A percentile compares a stretch with the other conserved stretches of the same genome.
Conservation (phyloP, 64 coral and sea anemone species). For the Catalaphyllia jardinei region DNA sequence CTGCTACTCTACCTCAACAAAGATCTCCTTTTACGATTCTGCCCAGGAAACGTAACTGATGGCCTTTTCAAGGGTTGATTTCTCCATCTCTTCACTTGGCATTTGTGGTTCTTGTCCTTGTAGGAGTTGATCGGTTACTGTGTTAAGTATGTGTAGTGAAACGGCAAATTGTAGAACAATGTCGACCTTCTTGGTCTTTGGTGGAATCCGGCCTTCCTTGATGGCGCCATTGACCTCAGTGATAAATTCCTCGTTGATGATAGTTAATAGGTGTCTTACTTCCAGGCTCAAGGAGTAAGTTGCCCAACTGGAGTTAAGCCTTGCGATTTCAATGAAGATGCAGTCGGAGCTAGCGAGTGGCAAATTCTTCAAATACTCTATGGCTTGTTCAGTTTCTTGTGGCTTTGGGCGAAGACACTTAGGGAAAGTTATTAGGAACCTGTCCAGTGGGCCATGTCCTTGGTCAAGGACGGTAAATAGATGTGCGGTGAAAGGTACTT, state of each 20-base stretch:
- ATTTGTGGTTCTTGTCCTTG: neutral
- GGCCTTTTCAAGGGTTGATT: neutral
- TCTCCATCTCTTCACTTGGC: conserved; percentile 6
- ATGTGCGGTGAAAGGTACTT: conserved; percentile 55
- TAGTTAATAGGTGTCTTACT: neutral
- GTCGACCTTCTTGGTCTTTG: conserved; percentile 63
- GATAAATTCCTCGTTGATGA: conserved; percentile 44
- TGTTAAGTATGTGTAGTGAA: conserved; percentile 43
- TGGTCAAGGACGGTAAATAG: conserved; percentile 44
- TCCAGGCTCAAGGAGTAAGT: conserved; percentile 8
- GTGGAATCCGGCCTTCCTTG: conserved; percentile 24
- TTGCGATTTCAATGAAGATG: conserved; percentile 32
- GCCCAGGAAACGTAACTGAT: conserved; percentile 25
- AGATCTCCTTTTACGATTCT: conserved; percentile 46
- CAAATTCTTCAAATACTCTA: neutral
- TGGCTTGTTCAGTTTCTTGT: conserved; percentile 31
- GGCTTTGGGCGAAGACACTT: conserved; percentile 42
- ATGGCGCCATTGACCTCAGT: conserved; percentile 48
- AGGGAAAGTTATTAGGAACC: conserved; percentile 57
- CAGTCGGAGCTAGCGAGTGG: neutral
- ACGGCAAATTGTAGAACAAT: conserved; percentile 24
- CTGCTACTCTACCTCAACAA: conserved; percentile 40
- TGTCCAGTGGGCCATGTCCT: conserved; percentile 52
- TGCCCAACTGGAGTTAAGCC: conserved; percentile 2
- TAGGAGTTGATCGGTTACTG: conserved; percentile 18